Evolutionary conservation across 2,888 invertebrate genomes (phyloP), one percentile per base, ranked within the genome.

Genomic region (Cepaea hortensis): DNA sequence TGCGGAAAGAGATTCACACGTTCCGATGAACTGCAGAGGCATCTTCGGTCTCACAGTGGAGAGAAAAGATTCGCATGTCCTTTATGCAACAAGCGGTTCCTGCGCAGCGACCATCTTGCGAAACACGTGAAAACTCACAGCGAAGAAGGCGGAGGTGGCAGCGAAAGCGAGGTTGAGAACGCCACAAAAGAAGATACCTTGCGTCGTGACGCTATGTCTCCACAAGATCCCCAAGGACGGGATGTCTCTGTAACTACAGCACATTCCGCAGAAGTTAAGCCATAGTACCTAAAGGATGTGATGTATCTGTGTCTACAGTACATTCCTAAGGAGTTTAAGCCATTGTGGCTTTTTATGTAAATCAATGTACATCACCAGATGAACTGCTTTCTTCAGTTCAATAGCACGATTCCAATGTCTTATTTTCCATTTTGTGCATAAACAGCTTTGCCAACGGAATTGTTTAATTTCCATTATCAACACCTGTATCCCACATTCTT

Each of bases 1-100:
- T 99, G 98, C 95, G 98, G 98, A 89, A 99, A 99, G 95, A 96
- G 98, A 90, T 99, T 99, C 95, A 99, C 98, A 88, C 96, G 98
- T 91, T 98, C 98, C 90, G 99, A 99, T 95, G 99, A 99, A 95
- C 96, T 99, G 91, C 98, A 99, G 95, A 96, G 98, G 92, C 98
- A 99, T 95, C 96, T 98, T 92, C 96, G 98, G 93, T 98, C 98
- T 90, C 98, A 99, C 95, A 98, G 98, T 48, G 94, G 94, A 87
- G 98, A 98, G 95, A 98, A 98, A 80, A 97, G 98, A 0, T 98
- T 97, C 93, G 96, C 97, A 0, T 98, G 98, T 93, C 95, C 96
- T 0, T 96, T 97, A n/a, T 98, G 98, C 92, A 97, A 97, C 3
- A 98, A 98, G 95, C 96, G 97, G 88, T 98, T 98, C 93, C 98